Base-by-base conservation (phyloP, 2,888 invertebrate genomes). In the Mesorhabditis belari region DNA sequence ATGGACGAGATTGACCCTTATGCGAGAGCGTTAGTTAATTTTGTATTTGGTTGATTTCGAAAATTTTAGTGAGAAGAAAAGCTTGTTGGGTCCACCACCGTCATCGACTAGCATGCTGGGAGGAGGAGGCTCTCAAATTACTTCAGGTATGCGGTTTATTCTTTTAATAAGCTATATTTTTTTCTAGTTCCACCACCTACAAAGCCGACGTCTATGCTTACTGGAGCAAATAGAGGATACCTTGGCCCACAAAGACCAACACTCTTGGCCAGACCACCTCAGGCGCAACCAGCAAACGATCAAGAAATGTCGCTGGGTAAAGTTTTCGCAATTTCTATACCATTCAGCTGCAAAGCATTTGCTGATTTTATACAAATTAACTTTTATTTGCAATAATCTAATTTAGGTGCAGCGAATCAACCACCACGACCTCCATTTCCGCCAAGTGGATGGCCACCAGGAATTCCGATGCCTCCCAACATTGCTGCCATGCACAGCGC, bases 61-160 rank as follows among this genome's bases (percentile, higher is more conserved):
- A n/a, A n/a, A n/a, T 35, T 35, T 35, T n/a, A 35, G 44, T 9
- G 44, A 35, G n/a, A 64, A 62, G 51, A 51, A 55, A 4, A 66
- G 63, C 49, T 55, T 67, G 4, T 59, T 65, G 19, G 67, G 65
- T 27, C 55, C 60, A 9, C 67, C 65, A 5, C 67, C 61, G 52
- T 58, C 65, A 9, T 63, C 67, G 12, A n/a, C 44, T 35, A 35
- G 44, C 44, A 35, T 35, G 44, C 44, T 35, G 12, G 44, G 44
- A 35, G 12, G 12, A 17, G 44, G 44, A 9, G 44, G 44, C n/a
- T n/a, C n/a, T n/a, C n/a, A n/a, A n/a, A n/a, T n/a, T 2, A n/a
- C 44, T 35, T 35, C 44, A n/a, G 44, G 44, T 35, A n/a, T n/a
- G n/a, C n/a, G n/a, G n/a, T n/a, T n/a, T n/a, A n/a, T n/a, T n/a